Conservation (phyloP, 2,888 invertebrate genomes). For the Tinea trinotella region DNA sequence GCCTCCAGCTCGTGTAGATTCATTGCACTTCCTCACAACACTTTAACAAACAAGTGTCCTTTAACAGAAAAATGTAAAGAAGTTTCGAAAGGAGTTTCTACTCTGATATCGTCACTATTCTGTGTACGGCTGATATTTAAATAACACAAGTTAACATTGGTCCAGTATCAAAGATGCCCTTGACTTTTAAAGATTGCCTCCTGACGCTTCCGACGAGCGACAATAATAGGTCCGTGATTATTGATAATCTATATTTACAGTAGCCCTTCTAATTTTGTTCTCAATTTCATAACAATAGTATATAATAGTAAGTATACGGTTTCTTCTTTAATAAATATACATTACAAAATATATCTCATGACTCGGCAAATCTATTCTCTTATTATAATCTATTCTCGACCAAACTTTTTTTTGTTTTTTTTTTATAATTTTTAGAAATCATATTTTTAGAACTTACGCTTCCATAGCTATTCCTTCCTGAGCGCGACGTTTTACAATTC, state of each 20-base stretch:
- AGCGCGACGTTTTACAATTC: no score
- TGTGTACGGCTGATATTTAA: constrained; percentile 59
- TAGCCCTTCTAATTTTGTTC: background rate
- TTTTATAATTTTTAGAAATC: no score
- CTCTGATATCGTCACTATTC: constrained; percentile 36
- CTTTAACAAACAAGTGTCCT: constrained; percentile 34
- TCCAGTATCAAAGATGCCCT: constrained; percentile 55
- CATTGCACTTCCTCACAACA: constrained; percentile 23
- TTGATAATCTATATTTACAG: background rate
- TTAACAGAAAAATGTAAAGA: constrained; percentile 44
- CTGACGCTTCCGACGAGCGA: constrained; percentile 61
- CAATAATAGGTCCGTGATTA: constrained; percentile 38
- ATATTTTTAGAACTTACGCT: no score
- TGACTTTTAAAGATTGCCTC: constrained; percentile 61
- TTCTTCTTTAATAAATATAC: no score
- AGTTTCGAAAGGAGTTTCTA: constrained; percentile 58
- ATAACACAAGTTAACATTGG: constrained; percentile 72
- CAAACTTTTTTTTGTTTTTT: no score
- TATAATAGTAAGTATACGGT: no score
- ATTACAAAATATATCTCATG: no score
- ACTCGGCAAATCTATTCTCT: no score
- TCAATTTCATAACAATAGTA: background rate
- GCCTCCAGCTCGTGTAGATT: constrained; percentile 8
- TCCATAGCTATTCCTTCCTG: no score
- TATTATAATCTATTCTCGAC: no score